These are phyloP conservation scores for Drosophila diplacantha DNA, from an alignment of 2,888 invertebrate species.

Conservation along the genomic window DNA sequence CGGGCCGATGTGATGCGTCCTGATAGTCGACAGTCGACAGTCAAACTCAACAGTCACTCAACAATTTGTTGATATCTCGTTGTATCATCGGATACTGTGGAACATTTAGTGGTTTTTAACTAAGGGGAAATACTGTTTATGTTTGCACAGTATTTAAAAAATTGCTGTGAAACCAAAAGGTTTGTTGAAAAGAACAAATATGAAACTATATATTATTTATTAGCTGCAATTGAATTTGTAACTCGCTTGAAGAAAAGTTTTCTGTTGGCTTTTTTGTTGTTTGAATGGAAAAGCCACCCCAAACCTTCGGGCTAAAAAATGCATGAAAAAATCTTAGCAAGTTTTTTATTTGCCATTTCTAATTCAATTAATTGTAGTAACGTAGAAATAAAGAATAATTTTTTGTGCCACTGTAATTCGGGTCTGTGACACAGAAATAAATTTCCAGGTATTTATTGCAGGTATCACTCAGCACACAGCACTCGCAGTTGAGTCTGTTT, in stretches of 20 bases:
- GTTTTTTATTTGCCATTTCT: neutral
- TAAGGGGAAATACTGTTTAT: neutral
- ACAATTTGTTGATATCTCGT: conserved; percentile 30
- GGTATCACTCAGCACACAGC: conserved; percentile 39
- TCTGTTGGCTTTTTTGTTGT: neutral
- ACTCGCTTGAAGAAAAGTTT: neutral
- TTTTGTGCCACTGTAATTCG: conserved; percentile 11
- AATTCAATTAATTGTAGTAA: conserved; percentile 5
- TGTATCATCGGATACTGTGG: conserved; percentile 20
- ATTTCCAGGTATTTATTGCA: conserved; percentile 57
- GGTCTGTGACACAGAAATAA: conserved; percentile 61
- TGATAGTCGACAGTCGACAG: conserved; percentile 33
- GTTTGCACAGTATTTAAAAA: neutral
- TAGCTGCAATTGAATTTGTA: neutral
- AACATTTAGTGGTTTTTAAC: neutral
- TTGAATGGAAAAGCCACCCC: neutral
- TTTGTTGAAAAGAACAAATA: neutral
- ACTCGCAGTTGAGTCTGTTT: conserved; percentile 42
- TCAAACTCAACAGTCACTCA: conserved; percentile 31
- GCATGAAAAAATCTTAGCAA: neutral
- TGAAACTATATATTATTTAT: neutral
- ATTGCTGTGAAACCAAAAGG: neutral
- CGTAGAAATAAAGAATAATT: conserved; percentile 17
- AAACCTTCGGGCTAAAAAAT: neutral
- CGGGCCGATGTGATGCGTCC: conserved; percentile 24